Evolutionary conservation across 2,888 invertebrate genomes (phyloP), one percentile per base, ranked within the genome.

Genomic region (Leptinotarsa rubiginosa): DNA sequence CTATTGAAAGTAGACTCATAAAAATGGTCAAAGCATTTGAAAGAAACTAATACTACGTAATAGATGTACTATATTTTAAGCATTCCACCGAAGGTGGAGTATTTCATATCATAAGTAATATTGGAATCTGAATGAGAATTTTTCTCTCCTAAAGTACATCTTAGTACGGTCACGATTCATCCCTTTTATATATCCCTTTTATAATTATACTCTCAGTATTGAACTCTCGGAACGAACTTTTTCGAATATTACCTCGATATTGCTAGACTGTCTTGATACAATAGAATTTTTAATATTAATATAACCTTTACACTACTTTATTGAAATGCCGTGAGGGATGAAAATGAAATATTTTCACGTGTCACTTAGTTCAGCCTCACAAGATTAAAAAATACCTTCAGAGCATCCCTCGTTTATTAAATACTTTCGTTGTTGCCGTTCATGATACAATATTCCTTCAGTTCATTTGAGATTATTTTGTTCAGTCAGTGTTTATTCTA

Each of bases 131-230:
- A 31, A 31, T 7, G 7, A 0, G 1, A 31, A 31, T 7, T 20
- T 31, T 31, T 31, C 77, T 76, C 76, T 82, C 78, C 82, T 81
- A 82, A 81, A 82, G 80, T 82, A 82, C 81, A 82, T 82, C 81
- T 83, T 81, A 80, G 82, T 77, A 79, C 77, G 74, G 79, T 74
- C 75, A 81, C 10, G 22, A 18, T 52, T 31, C 20, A 18, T 68
- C 12, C 20, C 13, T 54, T 54, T 73, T 65, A 78, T 31, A 7
- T 25, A 31, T 31, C 5, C 25, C 25, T 1, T 31, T 31, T 31
- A 31, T 1, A 31, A 1, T 31, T 25, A 25, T 25, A 25, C 25
- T 31, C 31, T 31, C 31, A 31, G 5, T 31, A 31, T 72, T 62
- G 68, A 50, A 56, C 50, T 68, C 56, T 50, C 47, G 31, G 12